A percentile compares a stretch with the other conserved stretches of the same genome.
Evolutionary conservation across 1,140 invertebrate genomes (phyloP).

Genomic region (honey bee (Apis mellifera)): Amel_HAv3.1 CM009932.2:4562001-4562500

Average conservation of each 20-base stretch:
- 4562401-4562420: not conserved
- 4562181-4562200: constrained; percentile 57
- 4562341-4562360: constrained; percentile 74
- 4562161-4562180: constrained; percentile 62
- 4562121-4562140: constrained; percentile 53
- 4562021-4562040: constrained; percentile 68
- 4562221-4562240: constrained; percentile 74
- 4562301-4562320: constrained; percentile 71
- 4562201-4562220: constrained; percentile 69
- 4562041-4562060: constrained; percentile 64
- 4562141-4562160: constrained; percentile 63
- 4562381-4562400: constrained; percentile 22
- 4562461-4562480: constrained; percentile 76
- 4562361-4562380: constrained; percentile 67
- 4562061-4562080: constrained; percentile 65
- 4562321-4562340: constrained; percentile 71
- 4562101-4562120: constrained; percentile 59
- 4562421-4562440: constrained; percentile 21
- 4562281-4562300: constrained; percentile 70
- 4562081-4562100: constrained; percentile 62
- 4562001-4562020: constrained; percentile 69
- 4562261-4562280: constrained; percentile 73
- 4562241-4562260: constrained; percentile 74
- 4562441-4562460: constrained; percentile 70
- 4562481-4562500: constrained; percentile 73